Evolutionary conservation across 2,888 invertebrate genomes (phyloP), one percentile per base, ranked within the genome.

Genomic region (Chironomus tentans): DNA sequence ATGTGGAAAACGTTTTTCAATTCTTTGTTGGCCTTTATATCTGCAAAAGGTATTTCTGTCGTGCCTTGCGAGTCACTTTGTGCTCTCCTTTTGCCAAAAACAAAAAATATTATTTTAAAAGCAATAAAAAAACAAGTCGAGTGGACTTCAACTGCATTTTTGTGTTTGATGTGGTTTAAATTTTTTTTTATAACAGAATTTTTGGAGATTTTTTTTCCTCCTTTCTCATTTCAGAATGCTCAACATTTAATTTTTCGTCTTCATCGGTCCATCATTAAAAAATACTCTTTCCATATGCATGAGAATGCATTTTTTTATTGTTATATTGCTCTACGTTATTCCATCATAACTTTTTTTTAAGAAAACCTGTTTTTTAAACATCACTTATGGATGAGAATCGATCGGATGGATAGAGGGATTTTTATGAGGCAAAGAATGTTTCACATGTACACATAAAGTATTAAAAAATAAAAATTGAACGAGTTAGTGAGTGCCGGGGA

Each of bases 301-400:
- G 72, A 73, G 72, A 62, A 68, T 68, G 68, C 68, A 68, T 46
- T 68, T 68, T 68, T 65, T 21, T 65, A 24, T 68, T 24, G 22
- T 21, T 65, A 24, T 65, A 24, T 68, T n/a, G 22, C 50, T 15
- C 65, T 12, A 15, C 50, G 15, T 21, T 21, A 5, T 62, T 38
- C 21, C 15, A 24, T 13, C 65, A 65, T 5, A 21, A 65, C 18
- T 65, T 18, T 13, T 24, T 24, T 21, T 65, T 21, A 24, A 65
- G 28, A 74, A 73, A 74, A 74, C 74, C 74, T 74, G 74, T 74
- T 74, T 74, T 74, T 38, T n/a, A 56, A 18, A 72, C 74, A 74
- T 74, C 74, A 74, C 74, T 74, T 65, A 65, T 22, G 74, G 47
- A 72, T 21, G 56, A 18, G 5, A 38, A 38, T 38, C 18, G 56